Conservation (phyloP, 2,113 vertebrate genomes). For the Phylloscopus trochiloides region DNA sequence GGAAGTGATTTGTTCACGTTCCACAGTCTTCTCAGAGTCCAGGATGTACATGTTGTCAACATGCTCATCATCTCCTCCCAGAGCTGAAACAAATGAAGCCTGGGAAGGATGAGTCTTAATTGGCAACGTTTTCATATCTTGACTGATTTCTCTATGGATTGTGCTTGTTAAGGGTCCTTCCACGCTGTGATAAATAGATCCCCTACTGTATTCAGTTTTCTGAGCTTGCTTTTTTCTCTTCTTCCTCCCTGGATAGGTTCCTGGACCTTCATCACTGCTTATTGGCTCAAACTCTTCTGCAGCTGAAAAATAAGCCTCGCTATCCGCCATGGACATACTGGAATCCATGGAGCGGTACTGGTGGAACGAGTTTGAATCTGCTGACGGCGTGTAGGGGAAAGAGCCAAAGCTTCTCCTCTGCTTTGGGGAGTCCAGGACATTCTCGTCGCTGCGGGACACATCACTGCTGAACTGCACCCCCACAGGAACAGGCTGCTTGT, state of each 20-base stretch:
- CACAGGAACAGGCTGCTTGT: slow-evolving; percentile 83
- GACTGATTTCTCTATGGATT: slow-evolving; percentile 79
- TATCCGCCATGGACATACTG: slow-evolving; percentile 96
- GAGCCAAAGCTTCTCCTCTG: slow-evolving; percentile 95
- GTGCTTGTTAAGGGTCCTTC: slow-evolving; percentile 89
- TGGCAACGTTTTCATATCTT: slow-evolving; percentile 82
- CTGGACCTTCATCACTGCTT: slow-evolving; percentile 95
- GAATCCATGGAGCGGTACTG: slow-evolving; percentile 96
- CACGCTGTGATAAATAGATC: slow-evolving; percentile 94
- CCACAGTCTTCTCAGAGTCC: slow-evolving; percentile 83
- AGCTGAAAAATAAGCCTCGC: slow-evolving; percentile 97
- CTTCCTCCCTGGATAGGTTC: slow-evolving; percentile 94
- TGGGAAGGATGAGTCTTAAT: slow-evolving; percentile 90
- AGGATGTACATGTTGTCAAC: slow-evolving; percentile 75
- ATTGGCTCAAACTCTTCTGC: slow-evolving; percentile 95
- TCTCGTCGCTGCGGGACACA: slow-evolving; percentile 93
- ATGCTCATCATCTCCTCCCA: slow-evolving; percentile 89
- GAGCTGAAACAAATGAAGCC: slow-evolving; percentile 94
- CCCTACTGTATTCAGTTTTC: slow-evolving; percentile 86
- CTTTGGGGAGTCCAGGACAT: slow-evolving; percentile 91
- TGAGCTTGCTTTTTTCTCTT: slow-evolving; percentile 88
- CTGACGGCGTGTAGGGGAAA: slow-evolving; percentile 93
- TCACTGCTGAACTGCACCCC: slow-evolving; percentile 95
- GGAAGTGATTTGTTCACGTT: slow-evolving; percentile 81
- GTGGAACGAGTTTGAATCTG: slow-evolving; percentile 94